Base-by-base conservation (phyloP, 2,113 vertebrate genomes). In the Capricornis sumatraensis region DNA sequence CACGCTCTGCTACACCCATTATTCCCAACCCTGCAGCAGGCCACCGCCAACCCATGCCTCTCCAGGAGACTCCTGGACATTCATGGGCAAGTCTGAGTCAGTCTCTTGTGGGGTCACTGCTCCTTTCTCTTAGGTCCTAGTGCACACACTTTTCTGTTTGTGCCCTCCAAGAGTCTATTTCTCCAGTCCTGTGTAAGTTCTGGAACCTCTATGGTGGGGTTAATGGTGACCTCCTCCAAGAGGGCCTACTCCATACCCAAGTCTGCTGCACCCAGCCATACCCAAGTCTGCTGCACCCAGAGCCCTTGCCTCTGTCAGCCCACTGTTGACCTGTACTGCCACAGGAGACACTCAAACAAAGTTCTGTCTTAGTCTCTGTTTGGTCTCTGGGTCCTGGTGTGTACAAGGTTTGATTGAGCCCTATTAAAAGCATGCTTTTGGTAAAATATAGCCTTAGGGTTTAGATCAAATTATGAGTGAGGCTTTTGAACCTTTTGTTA, bases 41-140 rank as follows among this genome's bases (percentile, higher is more conserved):
- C 33, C 33, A 36, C 33, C 0, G 0, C 33, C 16, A 19, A 67
- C 3, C n/a, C n/a, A 21, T 71, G 64, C 4, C 4, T 71, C 64
- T 0, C 1, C n/a, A 36, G 17, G n/a, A 71, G 17, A 11, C 64
- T 71, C 64, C 4, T 36, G 4, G 64, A 71, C 9, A 11, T 5
- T 36, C 64, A 11, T 1, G 17, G 17, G n/a, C n/a, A 36, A 71
- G 64, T 36, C 64, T 36, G 64, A 19, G n/a, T 71, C n/a, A 36
- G 17, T 71, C 17, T 71, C 9, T 36, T 71, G n/a, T 21, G 17
- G n/a, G 64, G 64, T 23, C 64, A 71, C n/a, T 71, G n/a, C 9
- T 36, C 19, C n/a, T 71, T 71, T 36, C 9, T 36, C 64, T 19
- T 21, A 71, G 9, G 64, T 71, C 17, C 64, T 71, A 71, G 9